Percentiles rank a stretch among this genome's conserved stretches.
phyloP scores from a whole-genome alignment of 2,888 invertebrate genomes.

The Pachycephus smyrnensis region DNA sequence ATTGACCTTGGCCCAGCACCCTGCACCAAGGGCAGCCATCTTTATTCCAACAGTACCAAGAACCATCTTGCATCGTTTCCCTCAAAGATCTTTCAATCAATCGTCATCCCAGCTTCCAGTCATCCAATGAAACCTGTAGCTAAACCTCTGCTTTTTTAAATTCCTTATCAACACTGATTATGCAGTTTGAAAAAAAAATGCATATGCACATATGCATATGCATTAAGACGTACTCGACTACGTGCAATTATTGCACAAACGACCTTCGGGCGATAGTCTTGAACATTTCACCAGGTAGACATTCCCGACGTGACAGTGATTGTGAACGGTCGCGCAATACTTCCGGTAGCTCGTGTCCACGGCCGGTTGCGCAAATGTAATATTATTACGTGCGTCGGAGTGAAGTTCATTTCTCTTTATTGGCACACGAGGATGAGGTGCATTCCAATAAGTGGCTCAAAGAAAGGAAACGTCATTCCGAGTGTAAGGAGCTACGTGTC shows the following conservation, averaged over 20 bases:
- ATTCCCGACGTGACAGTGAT: neutral
- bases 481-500: neutral
- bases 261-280: neutral
- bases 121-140: no score
- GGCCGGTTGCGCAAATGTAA: neutral
- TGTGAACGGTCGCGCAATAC: neutral
- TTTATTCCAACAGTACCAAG: no score
- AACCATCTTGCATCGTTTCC: no score
- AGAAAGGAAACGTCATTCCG: neutral
- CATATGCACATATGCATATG: no score
- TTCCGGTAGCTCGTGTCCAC: neutral
- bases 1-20: conserved; percentile 31
- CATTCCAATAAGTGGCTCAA: neutral
- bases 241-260: neutral
- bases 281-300: neutral
- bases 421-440: neutral
- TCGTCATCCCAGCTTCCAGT: no score
- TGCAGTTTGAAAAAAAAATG: no score
- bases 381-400: neutral
- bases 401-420: conserved; percentile 1
- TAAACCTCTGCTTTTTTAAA: no score
- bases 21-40: neutral
- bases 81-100: no score
- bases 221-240: no score
- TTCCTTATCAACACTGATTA: neutral